Conservation (phyloP, 2,888 invertebrate species). For the Papilio protenor region DNA sequence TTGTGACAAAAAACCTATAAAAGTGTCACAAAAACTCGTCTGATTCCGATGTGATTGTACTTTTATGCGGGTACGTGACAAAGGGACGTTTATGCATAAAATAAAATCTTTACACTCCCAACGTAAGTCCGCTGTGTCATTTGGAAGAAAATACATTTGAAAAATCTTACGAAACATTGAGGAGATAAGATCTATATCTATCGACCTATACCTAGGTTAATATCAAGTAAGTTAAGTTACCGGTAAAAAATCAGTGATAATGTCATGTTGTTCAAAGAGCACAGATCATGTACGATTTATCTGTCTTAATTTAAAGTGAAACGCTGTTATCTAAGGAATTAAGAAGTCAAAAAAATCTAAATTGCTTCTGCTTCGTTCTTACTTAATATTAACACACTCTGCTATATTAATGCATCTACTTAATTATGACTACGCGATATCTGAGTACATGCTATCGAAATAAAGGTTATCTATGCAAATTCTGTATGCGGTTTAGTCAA, state of each 20-base stretch:
- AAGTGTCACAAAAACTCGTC: conserved; percentile 37
- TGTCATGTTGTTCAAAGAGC: not conserved
- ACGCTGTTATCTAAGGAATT: not conserved
- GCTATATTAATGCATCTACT: not conserved
- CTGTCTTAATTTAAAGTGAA: not conserved
- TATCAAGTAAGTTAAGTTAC: not conserved
- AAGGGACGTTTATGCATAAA: conserved; percentile 19
- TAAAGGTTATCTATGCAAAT: conserved; percentile 44
- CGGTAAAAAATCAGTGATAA: not conserved
- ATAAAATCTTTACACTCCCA: not conserved
- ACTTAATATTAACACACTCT: not conserved
- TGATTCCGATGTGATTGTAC: conserved; percentile 29
- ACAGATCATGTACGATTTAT: not conserved
- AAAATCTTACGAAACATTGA: not conserved
- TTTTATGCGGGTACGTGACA: conserved; percentile 43
- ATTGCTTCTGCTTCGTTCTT: not conserved
- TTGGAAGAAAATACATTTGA: not conserved
- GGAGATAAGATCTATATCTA: not conserved
- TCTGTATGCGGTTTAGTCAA: conserved; percentile 31
- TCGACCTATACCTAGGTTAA: not conserved
- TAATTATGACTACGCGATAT: conserved; percentile 21
- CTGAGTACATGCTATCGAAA: conserved; percentile 26
- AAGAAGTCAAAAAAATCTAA: not conserved
- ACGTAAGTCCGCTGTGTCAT: not conserved
- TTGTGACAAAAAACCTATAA: conserved; percentile 44